A percentile compares a stretch with the other conserved stretches of the same genome.
Evolutionary conservation across 2,113 vertebrate genomes (phyloP).

Genomic region (Rhinopomastus cyanomelas): DNA sequence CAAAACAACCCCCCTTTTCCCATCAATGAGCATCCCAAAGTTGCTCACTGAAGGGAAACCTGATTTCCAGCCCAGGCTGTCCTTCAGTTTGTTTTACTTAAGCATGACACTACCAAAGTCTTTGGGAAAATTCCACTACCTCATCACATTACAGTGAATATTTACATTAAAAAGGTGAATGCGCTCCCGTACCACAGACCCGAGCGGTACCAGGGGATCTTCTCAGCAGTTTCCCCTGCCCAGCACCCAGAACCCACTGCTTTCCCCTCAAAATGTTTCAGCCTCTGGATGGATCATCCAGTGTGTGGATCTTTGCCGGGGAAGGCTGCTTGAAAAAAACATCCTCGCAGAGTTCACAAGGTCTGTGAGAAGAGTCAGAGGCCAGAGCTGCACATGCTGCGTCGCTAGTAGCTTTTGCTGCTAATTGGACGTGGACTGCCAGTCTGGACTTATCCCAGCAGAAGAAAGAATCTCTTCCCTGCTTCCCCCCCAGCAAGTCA

Average conservation of each 20-base stretch:
- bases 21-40: background rate
- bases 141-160: background rate
- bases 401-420: slow-evolving; percentile 3
- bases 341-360: background rate
- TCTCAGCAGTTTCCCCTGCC: background rate
- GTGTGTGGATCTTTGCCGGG: background rate
- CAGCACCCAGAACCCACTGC: background rate
- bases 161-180: background rate
- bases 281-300: background rate
- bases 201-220: background rate
- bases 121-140: background rate
- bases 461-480: slow-evolving; percentile 26
- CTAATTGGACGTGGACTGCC: slow-evolving; percentile 9
- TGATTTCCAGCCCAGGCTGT: background rate
- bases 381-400: slow-evolving; percentile 9
- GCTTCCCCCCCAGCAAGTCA: background rate
- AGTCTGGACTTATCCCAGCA: background rate
- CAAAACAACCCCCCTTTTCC: background rate
- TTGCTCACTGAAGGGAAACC: background rate
- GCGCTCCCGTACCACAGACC: background rate
- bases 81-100: background rate
- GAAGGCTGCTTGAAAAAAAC: slow-evolving; percentile 10
- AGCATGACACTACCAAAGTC: background rate
- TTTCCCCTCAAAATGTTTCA: background rate
- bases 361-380: slow-evolving; percentile 19